A percentile compares a stretch with the other conserved stretches of the same genome.
Evolutionary conservation across 2,797 vertebrate species (phyloP).

Genomic region (Arnoldichthys spilopterus): DNA sequence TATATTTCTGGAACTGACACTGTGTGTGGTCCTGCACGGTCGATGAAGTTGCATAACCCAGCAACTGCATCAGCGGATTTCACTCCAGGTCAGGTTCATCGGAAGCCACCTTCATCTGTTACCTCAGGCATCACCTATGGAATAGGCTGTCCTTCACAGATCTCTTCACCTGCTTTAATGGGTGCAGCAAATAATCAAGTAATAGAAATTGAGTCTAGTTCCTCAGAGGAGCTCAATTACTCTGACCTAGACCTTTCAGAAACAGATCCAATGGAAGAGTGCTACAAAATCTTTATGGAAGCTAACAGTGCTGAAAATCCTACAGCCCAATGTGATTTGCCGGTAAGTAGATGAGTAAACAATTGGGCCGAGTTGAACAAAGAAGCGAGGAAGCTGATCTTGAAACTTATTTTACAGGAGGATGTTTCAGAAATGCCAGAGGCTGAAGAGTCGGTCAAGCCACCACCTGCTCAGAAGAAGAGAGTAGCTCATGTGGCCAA

Average conservation of each 20-base stretch:
- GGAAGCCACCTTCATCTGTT: slow-evolving; percentile 29
- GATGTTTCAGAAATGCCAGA: slow-evolving; percentile 45
- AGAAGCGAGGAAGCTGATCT: neutral
- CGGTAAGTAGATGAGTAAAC: slow-evolving; percentile 64
- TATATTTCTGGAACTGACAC: slow-evolving; percentile 32
- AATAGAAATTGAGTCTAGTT: slow-evolving; percentile 63
- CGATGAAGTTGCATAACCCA: neutral
- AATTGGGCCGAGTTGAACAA: neutral
- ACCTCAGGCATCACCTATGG: slow-evolving; percentile 1
- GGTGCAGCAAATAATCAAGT: slow-evolving; percentile 2
- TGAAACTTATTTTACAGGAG: slow-evolving; percentile 53
- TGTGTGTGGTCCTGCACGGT: neutral
- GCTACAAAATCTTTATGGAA: slow-evolving; percentile 84
- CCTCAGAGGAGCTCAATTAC: slow-evolving; percentile 67
- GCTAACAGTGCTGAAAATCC: slow-evolving; percentile 61
- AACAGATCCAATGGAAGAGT: slow-evolving; percentile 81
- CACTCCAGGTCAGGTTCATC: slow-evolving; percentile 2
- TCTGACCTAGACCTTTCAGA: slow-evolving; percentile 74
- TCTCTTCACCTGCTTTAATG: slow-evolving; percentile 21
- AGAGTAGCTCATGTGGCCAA: slow-evolving; percentile 75
- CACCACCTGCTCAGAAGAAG: slow-evolving; percentile 65
- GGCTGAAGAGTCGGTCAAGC: slow-evolving; percentile 51
- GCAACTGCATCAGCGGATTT: slow-evolving; percentile 2
- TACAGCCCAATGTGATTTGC: slow-evolving; percentile 13
- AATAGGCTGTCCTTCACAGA: slow-evolving; percentile 26